Conservation (phyloP, 2,113 vertebrate genomes). For the Scartelaos histophorus region DNA sequence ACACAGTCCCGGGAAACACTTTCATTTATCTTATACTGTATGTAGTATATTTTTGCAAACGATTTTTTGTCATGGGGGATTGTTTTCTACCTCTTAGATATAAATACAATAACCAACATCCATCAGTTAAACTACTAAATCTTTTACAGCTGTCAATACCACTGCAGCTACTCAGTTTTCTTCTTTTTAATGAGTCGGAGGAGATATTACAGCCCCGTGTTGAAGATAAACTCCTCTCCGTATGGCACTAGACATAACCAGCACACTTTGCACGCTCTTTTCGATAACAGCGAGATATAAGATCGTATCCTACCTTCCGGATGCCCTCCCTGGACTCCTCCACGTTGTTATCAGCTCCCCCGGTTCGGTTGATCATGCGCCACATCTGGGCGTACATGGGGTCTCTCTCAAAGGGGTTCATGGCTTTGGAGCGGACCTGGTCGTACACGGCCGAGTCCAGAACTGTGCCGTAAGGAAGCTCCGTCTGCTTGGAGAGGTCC, state of each 20-base stretch:
- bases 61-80: no score
- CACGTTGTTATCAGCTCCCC: conserved; percentile 92
- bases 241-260: background rate
- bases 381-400: conserved; percentile 99
- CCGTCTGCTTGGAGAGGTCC: conserved; percentile 95
- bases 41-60: no score
- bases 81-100: no score
- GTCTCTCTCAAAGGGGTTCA: conserved; percentile 98
- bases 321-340: conserved; percentile 92
- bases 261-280: background rate
- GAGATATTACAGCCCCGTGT: background rate
- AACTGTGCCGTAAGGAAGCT: conserved; percentile 94
- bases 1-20: no score
- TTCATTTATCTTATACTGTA: no score
- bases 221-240: background rate
- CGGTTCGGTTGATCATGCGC: conserved; percentile 97
- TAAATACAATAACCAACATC: no score
- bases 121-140: no score
- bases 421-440: conserved; percentile 91
- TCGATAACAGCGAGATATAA: background rate
- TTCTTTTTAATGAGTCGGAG: background rate
- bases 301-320: conserved; percentile 84
- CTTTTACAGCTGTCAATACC: background rate
- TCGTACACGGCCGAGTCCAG: conserved; percentile 96
- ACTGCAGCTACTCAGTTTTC: background rate